Conservation (phyloP, 1,140 invertebrate species). For the Phymorhynchus buccinoides region DNA sequence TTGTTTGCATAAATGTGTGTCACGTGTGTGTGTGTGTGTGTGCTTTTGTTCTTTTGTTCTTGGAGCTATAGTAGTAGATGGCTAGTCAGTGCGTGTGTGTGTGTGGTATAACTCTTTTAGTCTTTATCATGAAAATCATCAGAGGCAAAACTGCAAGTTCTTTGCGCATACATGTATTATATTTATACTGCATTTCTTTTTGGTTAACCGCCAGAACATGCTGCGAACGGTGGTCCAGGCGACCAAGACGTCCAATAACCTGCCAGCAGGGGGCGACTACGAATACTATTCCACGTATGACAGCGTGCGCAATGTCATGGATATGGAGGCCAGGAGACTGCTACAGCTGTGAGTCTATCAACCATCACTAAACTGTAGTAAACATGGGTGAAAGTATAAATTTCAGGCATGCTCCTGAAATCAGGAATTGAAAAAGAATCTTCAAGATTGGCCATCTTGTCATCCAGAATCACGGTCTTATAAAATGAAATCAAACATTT, state of each 20-base stretch:
- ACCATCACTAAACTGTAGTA: no score
- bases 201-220: conserved; percentile 63
- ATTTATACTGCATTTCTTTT: neutral
- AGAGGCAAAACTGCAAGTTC: neutral
- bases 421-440: no score
- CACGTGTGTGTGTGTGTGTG: neutral
- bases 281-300: conserved; percentile 82
- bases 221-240: conserved; percentile 77
- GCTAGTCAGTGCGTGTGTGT: conserved; percentile 3
- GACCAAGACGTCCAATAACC: conserved; percentile 80
- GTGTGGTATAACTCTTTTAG: neutral
- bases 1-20: no score
- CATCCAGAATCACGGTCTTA: no score
- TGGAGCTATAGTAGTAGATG: neutral
- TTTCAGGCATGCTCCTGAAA: neutral
- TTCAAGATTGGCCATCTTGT: no score
- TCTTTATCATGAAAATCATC: no score
- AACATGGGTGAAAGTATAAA: neutral
- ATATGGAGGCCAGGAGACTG: conserved; percentile 77
- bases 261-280: conserved; percentile 80
- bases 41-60: neutral
- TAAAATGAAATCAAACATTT: no score
- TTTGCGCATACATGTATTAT: neutral
- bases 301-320: conserved; percentile 79
- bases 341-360: conserved; percentile 75